Percentiles rank a stretch among this genome's conserved stretches.
phyloP scores from a whole-genome alignment of 1,140 invertebrate genomes.

The Apolygus lucorum region DNA sequence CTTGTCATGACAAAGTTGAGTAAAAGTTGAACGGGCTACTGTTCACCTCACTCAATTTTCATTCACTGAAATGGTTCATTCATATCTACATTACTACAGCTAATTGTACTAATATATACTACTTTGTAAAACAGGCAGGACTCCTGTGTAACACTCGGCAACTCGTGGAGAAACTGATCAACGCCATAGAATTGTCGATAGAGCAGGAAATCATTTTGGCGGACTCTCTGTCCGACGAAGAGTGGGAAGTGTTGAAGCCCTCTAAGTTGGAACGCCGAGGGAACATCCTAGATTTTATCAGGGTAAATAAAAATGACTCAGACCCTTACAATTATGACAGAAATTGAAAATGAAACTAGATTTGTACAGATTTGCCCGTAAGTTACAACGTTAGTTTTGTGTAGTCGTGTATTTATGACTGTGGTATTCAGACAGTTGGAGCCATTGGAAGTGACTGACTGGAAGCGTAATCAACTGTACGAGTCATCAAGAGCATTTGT shows the following conservation, averaged over 20 bases:
- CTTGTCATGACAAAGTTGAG: no score
- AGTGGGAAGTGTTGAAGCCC: constrained; percentile 66
- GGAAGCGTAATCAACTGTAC: no score
- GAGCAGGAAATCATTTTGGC: constrained; percentile 56
- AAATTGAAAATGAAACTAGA: no score
- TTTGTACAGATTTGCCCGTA: neutral
- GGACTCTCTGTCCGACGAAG: constrained; percentile 65
- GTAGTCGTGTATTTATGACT: neutral
- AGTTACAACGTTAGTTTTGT: neutral
- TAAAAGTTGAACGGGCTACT: no score
- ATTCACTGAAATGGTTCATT: no score
- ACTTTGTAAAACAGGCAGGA: constrained; percentile 41
- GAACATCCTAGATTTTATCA: constrained; percentile 51
- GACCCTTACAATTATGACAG: no score
- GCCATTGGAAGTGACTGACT: no score
- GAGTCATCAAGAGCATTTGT: no score
- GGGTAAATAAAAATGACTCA: no score
- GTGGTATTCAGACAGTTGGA: no score
- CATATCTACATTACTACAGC: no score
- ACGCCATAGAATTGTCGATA: constrained; percentile 54
- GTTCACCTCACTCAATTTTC: no score
- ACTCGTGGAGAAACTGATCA: constrained; percentile 50
- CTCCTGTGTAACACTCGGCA: constrained; percentile 55
- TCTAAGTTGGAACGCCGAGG: constrained; percentile 53
- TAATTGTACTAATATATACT: neutral